Evolutionary conservation across 2,113 vertebrate species (phyloP).

Genomic region (Urocitellus parryii): DNA sequence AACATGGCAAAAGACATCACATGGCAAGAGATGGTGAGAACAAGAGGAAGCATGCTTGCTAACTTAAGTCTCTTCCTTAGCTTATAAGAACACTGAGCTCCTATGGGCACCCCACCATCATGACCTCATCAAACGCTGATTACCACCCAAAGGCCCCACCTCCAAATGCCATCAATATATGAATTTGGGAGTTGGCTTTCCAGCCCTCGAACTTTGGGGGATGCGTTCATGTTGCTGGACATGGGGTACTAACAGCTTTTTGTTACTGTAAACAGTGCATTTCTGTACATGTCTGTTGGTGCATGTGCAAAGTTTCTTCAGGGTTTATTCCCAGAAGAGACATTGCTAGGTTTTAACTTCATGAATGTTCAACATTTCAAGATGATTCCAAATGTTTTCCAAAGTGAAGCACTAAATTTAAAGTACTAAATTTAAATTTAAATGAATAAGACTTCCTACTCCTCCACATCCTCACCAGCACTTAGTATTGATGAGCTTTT

Average conservation of each 20-base stretch:
- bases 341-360: not conserved
- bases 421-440: no score
- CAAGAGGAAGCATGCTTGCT: no score
- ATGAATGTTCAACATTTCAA: not conserved
- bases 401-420: not conserved
- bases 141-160: not conserved
- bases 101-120: not conserved
- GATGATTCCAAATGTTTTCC: not conserved
- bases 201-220: not conserved
- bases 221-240: not conserved
- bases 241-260: not conserved
- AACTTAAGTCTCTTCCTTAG: not conserved
- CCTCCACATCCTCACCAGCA: not conserved
- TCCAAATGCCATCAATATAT: not conserved
- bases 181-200: not conserved
- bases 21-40: not conserved
- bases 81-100: no score
- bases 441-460: not conserved
- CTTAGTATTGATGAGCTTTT: not conserved
- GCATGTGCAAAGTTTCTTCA: not conserved
- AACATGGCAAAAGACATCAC: not conserved
- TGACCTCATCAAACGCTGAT: not conserved
- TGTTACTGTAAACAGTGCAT: not conserved
- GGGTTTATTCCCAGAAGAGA: no score
- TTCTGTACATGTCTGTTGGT: not conserved